These are phyloP conservation scores for Myotis pilosus DNA, from an alignment of 2,797 vertebrate species.

Conservation along the genomic window DNA sequence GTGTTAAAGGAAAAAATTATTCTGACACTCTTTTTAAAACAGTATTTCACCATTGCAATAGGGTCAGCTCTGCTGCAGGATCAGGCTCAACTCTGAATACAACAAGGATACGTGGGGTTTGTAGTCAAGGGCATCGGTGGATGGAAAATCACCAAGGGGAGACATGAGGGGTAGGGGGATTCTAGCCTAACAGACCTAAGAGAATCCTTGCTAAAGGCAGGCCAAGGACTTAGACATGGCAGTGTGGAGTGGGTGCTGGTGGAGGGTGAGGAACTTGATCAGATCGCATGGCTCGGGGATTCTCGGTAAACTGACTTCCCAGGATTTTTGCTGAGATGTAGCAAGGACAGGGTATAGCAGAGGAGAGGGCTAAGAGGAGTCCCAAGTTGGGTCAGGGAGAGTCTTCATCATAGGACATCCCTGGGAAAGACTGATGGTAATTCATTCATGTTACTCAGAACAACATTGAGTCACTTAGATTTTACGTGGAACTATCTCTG, in stretches of 20 bases:
- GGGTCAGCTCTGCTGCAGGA: background rate
- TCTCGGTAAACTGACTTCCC: background rate
- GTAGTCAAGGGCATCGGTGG: background rate
- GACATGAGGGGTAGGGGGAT: background rate
- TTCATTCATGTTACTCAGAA: background rate
- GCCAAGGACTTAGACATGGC: background rate
- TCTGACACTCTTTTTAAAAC: background rate
- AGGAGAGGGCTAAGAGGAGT: background rate
- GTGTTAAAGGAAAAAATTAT: background rate
- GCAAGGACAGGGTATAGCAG: background rate
- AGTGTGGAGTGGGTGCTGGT: background rate
- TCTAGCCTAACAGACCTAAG: background rate
- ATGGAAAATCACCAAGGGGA: background rate
- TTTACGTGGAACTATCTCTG: background rate
- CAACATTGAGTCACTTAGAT: background rate
- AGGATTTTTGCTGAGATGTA: background rate
- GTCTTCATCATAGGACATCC: background rate
- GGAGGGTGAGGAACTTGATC: background rate
- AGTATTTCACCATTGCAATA: background rate
- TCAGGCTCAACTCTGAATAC: background rate
- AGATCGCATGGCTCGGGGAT: background rate
- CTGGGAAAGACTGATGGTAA: background rate
- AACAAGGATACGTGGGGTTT: background rate
- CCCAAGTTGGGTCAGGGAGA: background rate
- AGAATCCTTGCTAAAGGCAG: no score